A percentile compares a stretch with the other conserved stretches of the same genome.
Conservation (phyloP, 2,113 vertebrate species). For the Brienomyrus brachyistius region DNA sequence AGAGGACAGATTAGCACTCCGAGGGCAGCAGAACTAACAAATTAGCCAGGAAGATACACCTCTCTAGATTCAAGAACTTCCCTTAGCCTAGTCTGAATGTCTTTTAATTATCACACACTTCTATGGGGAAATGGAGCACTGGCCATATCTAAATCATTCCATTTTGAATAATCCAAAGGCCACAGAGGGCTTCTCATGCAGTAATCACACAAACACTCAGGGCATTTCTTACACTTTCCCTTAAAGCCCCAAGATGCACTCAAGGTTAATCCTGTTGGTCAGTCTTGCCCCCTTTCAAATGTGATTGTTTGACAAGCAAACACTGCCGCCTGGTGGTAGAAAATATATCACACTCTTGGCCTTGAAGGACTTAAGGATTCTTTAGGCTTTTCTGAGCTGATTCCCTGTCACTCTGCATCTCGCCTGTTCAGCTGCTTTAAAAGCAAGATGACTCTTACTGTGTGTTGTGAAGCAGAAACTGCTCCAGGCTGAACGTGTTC, state of each 20-base stretch:
- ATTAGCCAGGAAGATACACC: neutral
- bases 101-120: neutral
- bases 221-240: slow-evolving; percentile 16
- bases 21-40: neutral
- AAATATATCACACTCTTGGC: slow-evolving; percentile 41
- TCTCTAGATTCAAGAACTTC: neutral
- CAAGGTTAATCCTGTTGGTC: slow-evolving; percentile 47
- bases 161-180: slow-evolving; percentile 15
- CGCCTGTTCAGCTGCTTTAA: neutral
- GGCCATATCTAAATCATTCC: neutral
- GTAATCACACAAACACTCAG: slow-evolving; percentile 11
- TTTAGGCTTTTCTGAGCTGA: neutral
- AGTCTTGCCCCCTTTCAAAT: slow-evolving; percentile 43
- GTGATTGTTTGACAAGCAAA: slow-evolving; percentile 58
- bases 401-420: neutral
- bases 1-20: neutral
- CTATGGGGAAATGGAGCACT: neutral
- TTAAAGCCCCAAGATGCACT: slow-evolving; percentile 20
- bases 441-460: slow-evolving; percentile 64
- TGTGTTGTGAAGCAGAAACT: slow-evolving; percentile 80
- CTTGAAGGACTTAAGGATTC: neutral
- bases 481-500: slow-evolving; percentile 80
- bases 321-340: slow-evolving; percentile 70
- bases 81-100: neutral
- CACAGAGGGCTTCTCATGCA: slow-evolving; percentile 4